Evolutionary conservation across 1,140 invertebrate genomes (phyloP).

Genomic region (Ptiloglossa arizonensis): DNA sequence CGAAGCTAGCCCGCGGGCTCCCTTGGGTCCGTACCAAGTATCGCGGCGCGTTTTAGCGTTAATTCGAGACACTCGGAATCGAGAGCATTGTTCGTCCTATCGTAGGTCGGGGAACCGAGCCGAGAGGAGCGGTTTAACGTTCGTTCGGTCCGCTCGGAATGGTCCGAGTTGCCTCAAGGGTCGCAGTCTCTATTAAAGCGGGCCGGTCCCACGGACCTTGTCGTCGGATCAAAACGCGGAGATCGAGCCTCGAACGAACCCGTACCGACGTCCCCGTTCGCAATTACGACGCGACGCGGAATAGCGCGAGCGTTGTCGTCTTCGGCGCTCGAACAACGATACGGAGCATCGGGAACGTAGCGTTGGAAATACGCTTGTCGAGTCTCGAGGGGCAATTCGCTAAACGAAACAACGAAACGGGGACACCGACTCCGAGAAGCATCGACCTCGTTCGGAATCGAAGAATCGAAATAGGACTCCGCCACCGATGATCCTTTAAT

Average conservation of each 20-base stretch:
- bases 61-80: slow-evolving; percentile 55
- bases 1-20: slow-evolving; percentile 32
- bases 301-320: slow-evolving; percentile 15
- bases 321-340: neutral
- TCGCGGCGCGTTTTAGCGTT: slow-evolving; percentile 57
- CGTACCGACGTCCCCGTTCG: slow-evolving; percentile 2
- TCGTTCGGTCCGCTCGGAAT: slow-evolving; percentile 37
- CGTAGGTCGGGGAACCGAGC: slow-evolving; percentile 47
- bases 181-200: slow-evolving; percentile 56
- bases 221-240: slow-evolving; percentile 58
- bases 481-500: slow-evolving; percentile 38
- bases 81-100: slow-evolving; percentile 44
- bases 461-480: slow-evolving; percentile 22
- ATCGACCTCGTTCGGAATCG: slow-evolving; percentile 1
- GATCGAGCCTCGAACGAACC: neutral
- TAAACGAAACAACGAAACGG: slow-evolving; percentile 6
- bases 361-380: neutral
- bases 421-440: slow-evolving; percentile 34
- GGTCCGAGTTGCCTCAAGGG: slow-evolving; percentile 60
- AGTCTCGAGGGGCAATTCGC: neutral
- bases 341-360: neutral
- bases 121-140: too few relatives aligned
- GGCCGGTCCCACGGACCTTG: slow-evolving; percentile 41
- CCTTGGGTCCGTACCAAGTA: slow-evolving; percentile 48
- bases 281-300: slow-evolving; percentile 11